These are phyloP conservation scores for Pseudomugil tenellus DNA, from an alignment of 2,797 vertebrate genomes.

Conservation along the genomic window DNA sequence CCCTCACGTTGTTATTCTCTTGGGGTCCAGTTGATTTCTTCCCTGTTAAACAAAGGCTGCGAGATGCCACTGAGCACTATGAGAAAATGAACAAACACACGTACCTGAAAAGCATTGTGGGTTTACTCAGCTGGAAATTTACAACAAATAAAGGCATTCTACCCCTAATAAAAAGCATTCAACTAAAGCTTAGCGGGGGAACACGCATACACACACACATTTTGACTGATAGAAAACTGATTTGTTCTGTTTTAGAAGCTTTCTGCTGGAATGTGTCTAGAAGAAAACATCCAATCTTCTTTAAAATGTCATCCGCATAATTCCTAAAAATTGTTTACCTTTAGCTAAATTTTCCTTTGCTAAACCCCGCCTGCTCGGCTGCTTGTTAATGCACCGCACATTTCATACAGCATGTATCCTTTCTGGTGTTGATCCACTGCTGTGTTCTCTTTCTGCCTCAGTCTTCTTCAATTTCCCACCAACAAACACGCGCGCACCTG, in stretches of 20 bases:
- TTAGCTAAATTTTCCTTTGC: not conserved
- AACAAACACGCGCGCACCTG: conserved; percentile 9
- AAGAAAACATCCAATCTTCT: conserved; percentile 36
- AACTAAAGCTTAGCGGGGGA: conserved; percentile 41
- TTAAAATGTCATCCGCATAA: conserved; percentile 5
- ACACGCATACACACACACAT: conserved; percentile 19
- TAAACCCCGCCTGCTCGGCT: not conserved
- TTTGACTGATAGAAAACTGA: conserved; percentile 24
- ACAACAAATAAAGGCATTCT: conserved; percentile 56
- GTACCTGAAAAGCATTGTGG: conserved; percentile 13
- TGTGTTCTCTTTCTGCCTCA: conserved; percentile 11
- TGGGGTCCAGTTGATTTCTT: conserved; percentile 15
- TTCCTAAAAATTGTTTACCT: conserved; percentile 17
- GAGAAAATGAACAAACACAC: conserved; percentile 20
- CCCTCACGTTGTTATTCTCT: conserved; percentile 31
- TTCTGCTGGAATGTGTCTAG: conserved; percentile 38
- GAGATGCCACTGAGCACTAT: conserved; percentile 30
- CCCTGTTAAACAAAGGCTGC: conserved; percentile 34
- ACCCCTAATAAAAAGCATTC: conserved; percentile 54
- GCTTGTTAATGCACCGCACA: conserved; percentile 27
- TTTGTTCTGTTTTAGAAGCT: conserved; percentile 43
- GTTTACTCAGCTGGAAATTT: conserved; percentile 52
- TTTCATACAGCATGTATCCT: conserved; percentile 29
- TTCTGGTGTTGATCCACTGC: conserved; percentile 36
- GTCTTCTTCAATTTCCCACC: conserved; percentile 12